Base-by-base conservation (phyloP, 2,888 invertebrate species). In the Hirtodrosophila alboralis region DNA sequence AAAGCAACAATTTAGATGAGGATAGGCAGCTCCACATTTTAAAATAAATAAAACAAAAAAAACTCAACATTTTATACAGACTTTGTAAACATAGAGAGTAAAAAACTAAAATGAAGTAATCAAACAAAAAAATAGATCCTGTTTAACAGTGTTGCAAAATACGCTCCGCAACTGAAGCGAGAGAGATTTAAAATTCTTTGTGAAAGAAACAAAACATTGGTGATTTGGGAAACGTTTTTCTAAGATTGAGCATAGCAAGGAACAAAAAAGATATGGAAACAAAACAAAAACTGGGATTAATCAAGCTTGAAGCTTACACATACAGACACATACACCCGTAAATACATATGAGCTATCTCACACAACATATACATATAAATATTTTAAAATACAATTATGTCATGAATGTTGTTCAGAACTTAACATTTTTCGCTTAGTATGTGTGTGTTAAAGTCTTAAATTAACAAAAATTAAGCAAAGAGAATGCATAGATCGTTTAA, bases 291-390 rank as follows among this genome's bases (percentile, higher is more conserved):
- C 83, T 78, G 79, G 79, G 77, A 78, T 78, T 84, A 78, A 78
- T 75, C 57, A 78, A 84, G 77, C 85, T 78, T 52, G 63, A 84
- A 78, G 83, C 77, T 81, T 84, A 59, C 27, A 61, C 53, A 77
- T 43, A 62, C 40, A 68, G 21, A 59, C 36, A 49, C 33, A 62
- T 27, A 59, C 30, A 57, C 40, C 53, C 34, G 18, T 31, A 65
- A 41, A 54, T 52, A 61, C 43, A 57, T 45, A 59, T 53, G 45
- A 53, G 53, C 53, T 71, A 69, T 54, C 45, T 45, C 31, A 48
- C 31, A 48, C 30, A 51, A 53, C n/a, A 52, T 38, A 38, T 31
- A 43, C 14, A 43, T 68, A 52, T 36, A 41, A 33, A 63, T 70
- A 53, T 45, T 54, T 51, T 38, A 58, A 38, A 51, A 31, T 26